Percentiles rank a stretch among this genome's conserved stretches.
These are phyloP conservation scores for Hedya salicella DNA, from an alignment of 2,888 invertebrate genomes.

Conservation along the genomic window DNA sequence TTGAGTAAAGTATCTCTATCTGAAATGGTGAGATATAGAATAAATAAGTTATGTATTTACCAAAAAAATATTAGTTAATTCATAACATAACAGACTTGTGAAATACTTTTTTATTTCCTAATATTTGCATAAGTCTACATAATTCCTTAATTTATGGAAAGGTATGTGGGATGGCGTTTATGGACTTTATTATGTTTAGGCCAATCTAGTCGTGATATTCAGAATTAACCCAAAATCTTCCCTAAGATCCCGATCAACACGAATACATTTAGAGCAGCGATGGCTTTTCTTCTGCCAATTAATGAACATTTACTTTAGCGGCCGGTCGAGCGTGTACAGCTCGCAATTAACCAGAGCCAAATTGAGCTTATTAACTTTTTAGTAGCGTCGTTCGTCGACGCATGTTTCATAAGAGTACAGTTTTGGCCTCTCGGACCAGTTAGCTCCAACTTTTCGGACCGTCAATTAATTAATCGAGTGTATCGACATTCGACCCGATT, in stretches of 20 bases:
- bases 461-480: conserved; percentile 84
- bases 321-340: conserved; percentile 24
- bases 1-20: no score
- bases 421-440: conserved; percentile 76
- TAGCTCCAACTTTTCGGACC: conserved; percentile 77
- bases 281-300: conserved; percentile 19
- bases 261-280: not conserved
- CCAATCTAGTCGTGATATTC: conserved; percentile 3
- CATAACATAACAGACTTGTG: conserved; percentile 18
- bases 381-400: conserved; percentile 40
- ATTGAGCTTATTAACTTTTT: conserved; percentile 43
- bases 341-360: conserved; percentile 39
- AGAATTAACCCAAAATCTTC: conserved; percentile 5
- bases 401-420: conserved; percentile 71
- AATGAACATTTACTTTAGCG: conserved; percentile 19
- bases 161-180: conserved; percentile 32
- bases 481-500: conserved; percentile 85
- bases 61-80: not conserved
- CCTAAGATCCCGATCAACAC: not conserved
- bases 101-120: conserved; percentile 35
- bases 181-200: conserved; percentile 13
- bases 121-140: conserved; percentile 28
- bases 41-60: no score
- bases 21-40: no score
- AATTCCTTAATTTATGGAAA: conserved; percentile 39